Evolutionary conservation across 1,140 invertebrate genomes (phyloP).

Genomic region (Caenorhabditis latens): DNA sequence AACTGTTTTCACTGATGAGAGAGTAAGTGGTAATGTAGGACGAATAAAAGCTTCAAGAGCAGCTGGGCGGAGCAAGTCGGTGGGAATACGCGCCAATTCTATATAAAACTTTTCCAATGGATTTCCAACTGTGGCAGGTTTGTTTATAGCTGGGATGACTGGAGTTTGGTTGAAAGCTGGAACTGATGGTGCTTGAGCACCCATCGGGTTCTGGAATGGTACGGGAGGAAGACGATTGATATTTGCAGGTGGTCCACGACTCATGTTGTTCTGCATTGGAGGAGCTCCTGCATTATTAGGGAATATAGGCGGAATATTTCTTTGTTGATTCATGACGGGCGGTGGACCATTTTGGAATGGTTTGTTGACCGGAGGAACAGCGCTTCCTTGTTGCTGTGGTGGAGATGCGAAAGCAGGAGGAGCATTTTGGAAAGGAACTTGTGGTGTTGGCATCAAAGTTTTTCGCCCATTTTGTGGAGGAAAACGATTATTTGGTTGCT

Average conservation of each 20-base stretch:
- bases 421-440: background rate
- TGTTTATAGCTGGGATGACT: background rate
- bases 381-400: background rate
- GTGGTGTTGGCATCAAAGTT: slow-evolving; percentile 79
- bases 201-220: background rate
- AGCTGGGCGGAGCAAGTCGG: slow-evolving; percentile 59
- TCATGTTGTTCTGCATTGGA: background rate
- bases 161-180: background rate
- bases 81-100: slow-evolving; percentile 60
- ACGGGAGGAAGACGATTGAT: background rate
- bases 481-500: background rate
- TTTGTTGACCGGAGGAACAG: background rate
- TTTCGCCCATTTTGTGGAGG: background rate
- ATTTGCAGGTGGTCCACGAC: background rate
- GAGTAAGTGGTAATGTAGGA: slow-evolving; percentile 59
- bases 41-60: slow-evolving; percentile 59
- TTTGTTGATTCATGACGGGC: background rate
- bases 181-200: background rate
- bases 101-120: slow-evolving; percentile 42
- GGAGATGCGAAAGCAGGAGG: background rate
- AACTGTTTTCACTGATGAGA: slow-evolving; percentile 61
- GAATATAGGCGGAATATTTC: background rate
- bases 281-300: background rate
- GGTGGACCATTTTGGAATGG: slow-evolving; percentile 10
- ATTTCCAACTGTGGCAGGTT: background rate